Conservation (phyloP, 2,113 vertebrate genomes). For the Ictidomys tridecemlineatus region DNA sequence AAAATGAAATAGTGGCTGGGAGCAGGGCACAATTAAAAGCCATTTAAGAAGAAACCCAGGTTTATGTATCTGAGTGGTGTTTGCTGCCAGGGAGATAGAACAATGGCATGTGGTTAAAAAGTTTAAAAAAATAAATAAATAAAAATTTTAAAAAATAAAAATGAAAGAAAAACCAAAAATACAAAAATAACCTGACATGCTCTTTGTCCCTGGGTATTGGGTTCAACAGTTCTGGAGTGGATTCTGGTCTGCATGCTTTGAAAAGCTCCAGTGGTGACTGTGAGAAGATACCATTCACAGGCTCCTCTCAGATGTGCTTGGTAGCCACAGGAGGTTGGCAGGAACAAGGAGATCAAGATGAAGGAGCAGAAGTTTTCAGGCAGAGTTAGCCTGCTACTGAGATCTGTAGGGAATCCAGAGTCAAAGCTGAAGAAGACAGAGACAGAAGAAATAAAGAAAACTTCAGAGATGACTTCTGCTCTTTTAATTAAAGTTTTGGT, state of each 20-base stretch:
- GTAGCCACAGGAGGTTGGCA: neutral
- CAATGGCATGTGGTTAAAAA: neutral
- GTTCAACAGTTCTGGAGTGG: neutral
- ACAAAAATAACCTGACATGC: too few relatives aligned
- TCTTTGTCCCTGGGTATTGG: neutral
- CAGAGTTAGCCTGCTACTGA: neutral
- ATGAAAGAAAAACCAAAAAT: too few relatives aligned
- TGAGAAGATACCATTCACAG: neutral
- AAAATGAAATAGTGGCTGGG: neutral
- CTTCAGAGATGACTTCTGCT: neutral
- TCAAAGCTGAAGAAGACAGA: neutral
- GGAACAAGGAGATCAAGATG: neutral
- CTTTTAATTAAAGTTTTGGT: slow-evolving; percentile 3
- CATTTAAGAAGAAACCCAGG: neutral
- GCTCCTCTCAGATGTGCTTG: neutral
- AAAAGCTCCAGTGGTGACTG: neutral
- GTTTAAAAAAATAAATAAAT: neutral
- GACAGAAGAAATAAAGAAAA: neutral
- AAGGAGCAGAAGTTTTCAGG: rapidly evolving
- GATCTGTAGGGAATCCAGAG: neutral
- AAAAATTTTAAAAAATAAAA: too few relatives aligned
- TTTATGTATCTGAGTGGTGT: neutral
- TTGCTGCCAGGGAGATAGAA: neutral
- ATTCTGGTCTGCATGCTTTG: neutral
- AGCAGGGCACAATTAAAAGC: neutral